Evolutionary conservation across 1,140 invertebrate species (phyloP).

Genomic region (Telenomus remus): DNA sequence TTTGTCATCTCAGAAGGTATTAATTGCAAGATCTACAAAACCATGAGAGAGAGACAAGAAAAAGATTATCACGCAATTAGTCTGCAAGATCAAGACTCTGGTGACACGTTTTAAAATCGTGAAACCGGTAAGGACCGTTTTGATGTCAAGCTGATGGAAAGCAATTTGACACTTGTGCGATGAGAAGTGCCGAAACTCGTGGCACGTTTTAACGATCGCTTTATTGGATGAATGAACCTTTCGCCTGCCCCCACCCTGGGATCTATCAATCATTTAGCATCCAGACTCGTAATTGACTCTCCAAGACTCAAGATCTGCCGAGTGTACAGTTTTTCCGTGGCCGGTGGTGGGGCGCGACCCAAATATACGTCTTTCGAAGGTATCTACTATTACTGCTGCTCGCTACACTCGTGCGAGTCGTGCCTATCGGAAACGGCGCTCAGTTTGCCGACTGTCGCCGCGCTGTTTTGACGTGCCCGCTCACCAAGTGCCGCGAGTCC

Average conservation of each 20-base stretch:
- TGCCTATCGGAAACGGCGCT: conserved; percentile 64
- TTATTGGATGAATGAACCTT: conserved; percentile 38
- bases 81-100: too few species aligned
- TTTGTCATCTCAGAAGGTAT: too few species aligned
- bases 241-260: neutral
- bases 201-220: conserved; percentile 12
- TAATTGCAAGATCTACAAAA: too few species aligned
- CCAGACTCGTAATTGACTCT: conserved; percentile 54
- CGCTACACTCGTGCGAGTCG: conserved; percentile 52
- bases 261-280: conserved; percentile 54
- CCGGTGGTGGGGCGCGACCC: conserved; percentile 70
- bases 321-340: conserved; percentile 53
- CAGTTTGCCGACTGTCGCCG: conserved; percentile 68
- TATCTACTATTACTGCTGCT: conserved; percentile 63
- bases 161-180: neutral
- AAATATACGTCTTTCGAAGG: conserved; percentile 72
- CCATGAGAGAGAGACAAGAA: too few species aligned
- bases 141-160: too few species aligned
- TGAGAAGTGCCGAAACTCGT: conserved; percentile 13
- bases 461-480: conserved; percentile 55
- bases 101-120: too few species aligned
- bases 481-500: conserved; percentile 23
- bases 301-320: conserved; percentile 27
- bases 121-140: too few species aligned
- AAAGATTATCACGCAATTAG: too few species aligned